Evolutionary conservation across 2,797 vertebrate genomes (phyloP).

Genomic region (Buphagus erythrorhynchus): DNA sequence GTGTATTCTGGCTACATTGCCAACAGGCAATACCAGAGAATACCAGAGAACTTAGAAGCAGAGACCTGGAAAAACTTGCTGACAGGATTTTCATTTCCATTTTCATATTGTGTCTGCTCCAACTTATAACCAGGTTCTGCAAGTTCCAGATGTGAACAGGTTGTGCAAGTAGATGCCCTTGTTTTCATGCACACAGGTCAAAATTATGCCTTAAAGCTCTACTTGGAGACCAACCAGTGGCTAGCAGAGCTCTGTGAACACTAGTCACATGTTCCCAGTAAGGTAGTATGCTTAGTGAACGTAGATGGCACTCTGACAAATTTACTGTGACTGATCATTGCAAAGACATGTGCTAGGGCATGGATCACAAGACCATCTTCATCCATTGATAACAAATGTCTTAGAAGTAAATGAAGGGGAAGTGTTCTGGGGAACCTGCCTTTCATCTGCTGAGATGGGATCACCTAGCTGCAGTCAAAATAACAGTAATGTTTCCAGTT

Average conservation of each 20-base stretch:
- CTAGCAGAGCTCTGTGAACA: background rate
- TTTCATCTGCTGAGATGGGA: background rate
- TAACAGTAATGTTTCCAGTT: background rate
- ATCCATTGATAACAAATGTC: background rate
- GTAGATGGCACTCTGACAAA: background rate
- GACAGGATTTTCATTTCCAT: background rate
- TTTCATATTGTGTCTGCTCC: background rate
- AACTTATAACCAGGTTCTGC: background rate
- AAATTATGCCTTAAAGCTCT: background rate
- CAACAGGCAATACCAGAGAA: background rate
- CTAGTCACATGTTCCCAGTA: rapidly evolving
- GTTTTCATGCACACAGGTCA: background rate
- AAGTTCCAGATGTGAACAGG: background rate
- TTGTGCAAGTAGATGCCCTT: background rate
- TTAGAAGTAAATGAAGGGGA: background rate
- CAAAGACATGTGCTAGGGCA: background rate
- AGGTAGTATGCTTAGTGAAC: background rate
- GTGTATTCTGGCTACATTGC: background rate
- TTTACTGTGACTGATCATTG: background rate
- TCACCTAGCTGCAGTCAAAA: background rate
- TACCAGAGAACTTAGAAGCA: background rate
- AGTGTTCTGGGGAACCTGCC: background rate
- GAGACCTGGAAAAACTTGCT: background rate
- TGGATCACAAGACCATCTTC: background rate
- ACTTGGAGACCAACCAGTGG: background rate